phyloP scores from a whole-genome alignment of 2,797 vertebrate species.

The Echiichthys vipera region DNA sequence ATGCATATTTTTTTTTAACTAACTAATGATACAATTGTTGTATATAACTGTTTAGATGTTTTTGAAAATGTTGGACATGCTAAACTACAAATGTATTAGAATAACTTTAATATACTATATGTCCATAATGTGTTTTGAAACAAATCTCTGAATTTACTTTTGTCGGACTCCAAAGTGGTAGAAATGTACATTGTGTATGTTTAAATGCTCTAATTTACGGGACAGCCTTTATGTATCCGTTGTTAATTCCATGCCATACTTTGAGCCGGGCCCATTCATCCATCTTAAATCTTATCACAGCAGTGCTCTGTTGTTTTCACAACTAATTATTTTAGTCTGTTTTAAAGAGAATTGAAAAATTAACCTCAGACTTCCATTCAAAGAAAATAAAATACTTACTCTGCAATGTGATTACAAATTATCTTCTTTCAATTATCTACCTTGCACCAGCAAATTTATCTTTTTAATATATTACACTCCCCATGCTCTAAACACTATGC shows the following conservation, averaged over 20 bases:
- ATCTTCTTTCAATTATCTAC: constrained; percentile 49
- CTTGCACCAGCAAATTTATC: constrained; percentile 28
- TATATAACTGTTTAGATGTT: no score
- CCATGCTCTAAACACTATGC: constrained; percentile 20
- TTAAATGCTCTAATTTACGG: no score
- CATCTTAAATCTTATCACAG: constrained; percentile 22
- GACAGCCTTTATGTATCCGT: no score
- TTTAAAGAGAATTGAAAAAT: constrained; percentile 70
- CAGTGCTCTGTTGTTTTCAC: constrained; percentile 49
- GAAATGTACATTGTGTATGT: no score
- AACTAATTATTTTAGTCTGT: constrained; percentile 55
- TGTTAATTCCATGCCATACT: constrained; percentile 33
- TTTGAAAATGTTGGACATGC: no score
- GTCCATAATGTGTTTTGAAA: no score
- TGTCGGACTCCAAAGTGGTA: no score
- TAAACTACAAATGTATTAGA: no score
- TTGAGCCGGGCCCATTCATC: constrained; percentile 39
- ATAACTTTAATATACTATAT: no score
- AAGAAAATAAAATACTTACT: constrained; percentile 59
- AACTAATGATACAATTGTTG: no score
- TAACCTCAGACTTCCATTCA: constrained; percentile 48
- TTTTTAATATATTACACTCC: constrained; percentile 48
- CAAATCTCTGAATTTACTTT: no score
- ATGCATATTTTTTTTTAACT: no score
- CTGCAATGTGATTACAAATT: constrained; percentile 46